phyloP scores from a whole-genome alignment of 2,888 invertebrate genomes.

The Ametastegia equiseti region DNA sequence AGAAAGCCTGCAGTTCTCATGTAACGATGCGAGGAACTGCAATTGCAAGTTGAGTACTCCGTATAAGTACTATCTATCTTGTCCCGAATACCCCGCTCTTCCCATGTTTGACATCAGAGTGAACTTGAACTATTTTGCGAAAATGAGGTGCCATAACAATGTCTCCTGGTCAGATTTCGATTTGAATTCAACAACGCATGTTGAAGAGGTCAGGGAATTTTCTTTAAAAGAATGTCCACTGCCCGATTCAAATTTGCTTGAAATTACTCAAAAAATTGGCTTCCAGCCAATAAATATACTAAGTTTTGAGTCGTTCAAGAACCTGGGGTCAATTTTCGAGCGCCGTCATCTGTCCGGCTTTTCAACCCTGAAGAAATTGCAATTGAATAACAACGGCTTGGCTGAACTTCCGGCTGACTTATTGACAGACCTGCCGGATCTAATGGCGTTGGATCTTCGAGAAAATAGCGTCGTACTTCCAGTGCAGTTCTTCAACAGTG shows the following conservation, averaged over 20 bases:
- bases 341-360: slow-evolving; percentile 80
- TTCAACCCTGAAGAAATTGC: slow-evolving; percentile 77
- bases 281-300: slow-evolving; percentile 54
- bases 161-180: slow-evolving; percentile 61
- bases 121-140: slow-evolving; percentile 52
- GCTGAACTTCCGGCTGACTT: slow-evolving; percentile 81
- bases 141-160: slow-evolving; percentile 57
- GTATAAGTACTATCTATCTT: slow-evolving; percentile 57
- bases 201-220: slow-evolving; percentile 48
- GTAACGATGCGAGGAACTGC: slow-evolving; percentile 28
- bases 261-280: slow-evolving; percentile 58
- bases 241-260: slow-evolving; percentile 56
- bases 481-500: slow-evolving; percentile 60
- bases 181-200: slow-evolving; percentile 29
- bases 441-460: slow-evolving; percentile 82
- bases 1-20: too few relatives aligned
- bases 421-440: slow-evolving; percentile 79
- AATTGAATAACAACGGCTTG: slow-evolving; percentile 82
- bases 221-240: slow-evolving; percentile 60
- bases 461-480: slow-evolving; percentile 76
- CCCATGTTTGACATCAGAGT: slow-evolving; percentile 59
- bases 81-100: slow-evolving; percentile 51
- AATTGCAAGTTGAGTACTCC: not conserved
- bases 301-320: slow-evolving; percentile 56
- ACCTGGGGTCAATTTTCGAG: slow-evolving; percentile 71